Percentiles rank a stretch among this genome's conserved stretches.
These are phyloP conservation scores for Crocidura indochinensis DNA, from an alignment of 2,797 vertebrate species.

Conservation along the genomic window DNA sequence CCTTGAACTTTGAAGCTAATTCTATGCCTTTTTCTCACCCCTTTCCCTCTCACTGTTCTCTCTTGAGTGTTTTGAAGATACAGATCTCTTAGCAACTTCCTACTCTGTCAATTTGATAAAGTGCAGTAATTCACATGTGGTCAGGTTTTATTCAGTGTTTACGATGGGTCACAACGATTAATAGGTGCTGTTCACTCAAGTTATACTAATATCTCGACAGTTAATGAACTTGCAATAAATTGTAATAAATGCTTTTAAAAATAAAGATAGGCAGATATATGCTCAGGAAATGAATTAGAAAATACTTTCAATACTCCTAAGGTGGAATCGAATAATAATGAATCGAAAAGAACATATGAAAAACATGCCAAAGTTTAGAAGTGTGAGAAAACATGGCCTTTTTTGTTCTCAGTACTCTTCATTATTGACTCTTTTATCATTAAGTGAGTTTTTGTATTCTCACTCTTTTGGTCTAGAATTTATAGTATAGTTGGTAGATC, in stretches of 20 bases:
- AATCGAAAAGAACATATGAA: constrained; percentile 26
- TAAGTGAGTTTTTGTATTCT: not conserved
- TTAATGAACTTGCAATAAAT: not conserved
- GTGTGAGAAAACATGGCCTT: not conserved
- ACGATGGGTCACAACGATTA: not conserved
- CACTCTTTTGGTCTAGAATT: not conserved
- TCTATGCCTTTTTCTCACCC: not conserved
- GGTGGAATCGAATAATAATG: not conserved
- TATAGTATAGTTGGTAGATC: no score
- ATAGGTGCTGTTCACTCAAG: not conserved
- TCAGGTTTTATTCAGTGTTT: not conserved
- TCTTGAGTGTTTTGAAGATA: not conserved
- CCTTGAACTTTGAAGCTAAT: not conserved
- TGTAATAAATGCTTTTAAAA: constrained; percentile 7
- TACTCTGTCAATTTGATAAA: not conserved
- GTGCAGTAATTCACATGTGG: not conserved
- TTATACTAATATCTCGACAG: constrained; percentile 12
- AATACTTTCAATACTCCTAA: not conserved
- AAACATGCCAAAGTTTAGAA: not conserved
- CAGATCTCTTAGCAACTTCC: not conserved
- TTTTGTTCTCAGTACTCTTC: not conserved
- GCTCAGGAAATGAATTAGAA: not conserved
- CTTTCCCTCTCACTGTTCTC: not conserved
- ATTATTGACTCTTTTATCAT: not conserved
- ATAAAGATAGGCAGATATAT: not conserved